Percentiles rank a stretch among this genome's conserved stretches.
Evolutionary conservation across 2,113 vertebrate species (phyloP).

Genomic region (Circaetus cinerascens): DNA sequence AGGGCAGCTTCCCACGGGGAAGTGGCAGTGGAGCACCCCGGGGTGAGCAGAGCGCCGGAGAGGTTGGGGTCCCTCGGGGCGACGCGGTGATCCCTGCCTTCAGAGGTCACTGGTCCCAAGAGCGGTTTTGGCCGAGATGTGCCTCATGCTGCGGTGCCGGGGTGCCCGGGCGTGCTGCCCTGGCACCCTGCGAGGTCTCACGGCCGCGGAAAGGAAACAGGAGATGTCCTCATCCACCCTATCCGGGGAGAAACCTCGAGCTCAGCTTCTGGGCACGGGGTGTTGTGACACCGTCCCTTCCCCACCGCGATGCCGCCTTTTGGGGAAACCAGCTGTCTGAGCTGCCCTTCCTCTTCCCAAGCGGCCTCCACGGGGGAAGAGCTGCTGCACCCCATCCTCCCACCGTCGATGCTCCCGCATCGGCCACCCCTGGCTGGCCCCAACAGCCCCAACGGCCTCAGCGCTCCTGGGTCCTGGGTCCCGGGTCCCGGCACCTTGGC

Average conservation of each 20-base stretch:
- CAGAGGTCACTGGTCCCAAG: fast-evolving
- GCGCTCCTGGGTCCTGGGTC: no score
- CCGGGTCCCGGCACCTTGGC: no score
- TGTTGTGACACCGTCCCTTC: not conserved
- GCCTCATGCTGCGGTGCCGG: fast-evolving
- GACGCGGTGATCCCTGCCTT: fast-evolving
- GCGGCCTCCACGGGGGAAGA: fast-evolving
- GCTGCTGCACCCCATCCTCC: fast-evolving
- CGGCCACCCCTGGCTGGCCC: no score
- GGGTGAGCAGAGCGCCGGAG: fast-evolving
- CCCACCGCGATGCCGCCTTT: not conserved
- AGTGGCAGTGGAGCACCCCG: fast-evolving
- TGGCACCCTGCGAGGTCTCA: not conserved
- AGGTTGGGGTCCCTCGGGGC: fast-evolving
- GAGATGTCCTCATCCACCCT: not conserved
- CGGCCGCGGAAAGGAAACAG: fast-evolving
- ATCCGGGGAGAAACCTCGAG: not conserved
- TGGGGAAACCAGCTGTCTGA: not conserved
- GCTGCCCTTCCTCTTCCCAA: not conserved
- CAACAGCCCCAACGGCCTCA: not conserved
- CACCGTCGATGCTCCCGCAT: fast-evolving
- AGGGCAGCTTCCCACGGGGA: fast-evolving
- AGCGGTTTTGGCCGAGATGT: fast-evolving
- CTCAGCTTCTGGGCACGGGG: not conserved
- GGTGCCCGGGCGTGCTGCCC: no score